Percentiles rank a stretch among this genome's conserved stretches.
Evolutionary conservation across 2,113 vertebrate species (phyloP).

Genomic region (Cairina moschata): DNA sequence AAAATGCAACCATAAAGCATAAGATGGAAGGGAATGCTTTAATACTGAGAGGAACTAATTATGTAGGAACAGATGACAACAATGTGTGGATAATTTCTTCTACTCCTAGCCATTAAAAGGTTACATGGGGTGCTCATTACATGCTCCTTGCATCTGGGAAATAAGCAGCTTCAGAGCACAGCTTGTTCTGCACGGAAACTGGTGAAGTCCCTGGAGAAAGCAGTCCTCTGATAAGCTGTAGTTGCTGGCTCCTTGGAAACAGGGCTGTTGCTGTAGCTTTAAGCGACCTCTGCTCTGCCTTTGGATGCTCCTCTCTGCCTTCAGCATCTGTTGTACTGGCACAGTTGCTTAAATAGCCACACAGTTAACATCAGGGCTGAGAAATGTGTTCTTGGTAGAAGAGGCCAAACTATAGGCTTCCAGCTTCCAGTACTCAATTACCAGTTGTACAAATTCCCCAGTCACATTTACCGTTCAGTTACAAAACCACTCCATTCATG

Average conservation of each 20-base stretch:
- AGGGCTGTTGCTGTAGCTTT: background rate
- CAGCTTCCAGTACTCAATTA: background rate
- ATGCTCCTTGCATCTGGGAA: background rate
- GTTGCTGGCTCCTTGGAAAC: background rate
- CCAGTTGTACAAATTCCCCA: background rate
- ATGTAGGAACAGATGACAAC: background rate
- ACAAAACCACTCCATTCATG: background rate
- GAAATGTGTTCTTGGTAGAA: background rate
- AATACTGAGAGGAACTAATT: background rate
- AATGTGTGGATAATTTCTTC: background rate
- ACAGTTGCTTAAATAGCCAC: rapidly evolving
- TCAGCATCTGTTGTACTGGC: background rate
- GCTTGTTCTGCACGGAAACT: background rate
- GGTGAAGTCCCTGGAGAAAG: background rate
- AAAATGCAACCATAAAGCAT: background rate
- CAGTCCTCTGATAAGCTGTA: background rate
- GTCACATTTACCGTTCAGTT: background rate
- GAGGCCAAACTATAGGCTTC: background rate
- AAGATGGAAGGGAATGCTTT: background rate
- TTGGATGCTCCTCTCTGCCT: background rate
- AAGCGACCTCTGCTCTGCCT: background rate
- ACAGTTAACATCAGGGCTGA: background rate
- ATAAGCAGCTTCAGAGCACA: background rate
- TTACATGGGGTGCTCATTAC: background rate
- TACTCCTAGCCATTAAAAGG: background rate